Percentiles rank a stretch among this genome's conserved stretches.
Conservation (phyloP, 2,113 vertebrate species). For the Thunnus thynnus region DNA sequence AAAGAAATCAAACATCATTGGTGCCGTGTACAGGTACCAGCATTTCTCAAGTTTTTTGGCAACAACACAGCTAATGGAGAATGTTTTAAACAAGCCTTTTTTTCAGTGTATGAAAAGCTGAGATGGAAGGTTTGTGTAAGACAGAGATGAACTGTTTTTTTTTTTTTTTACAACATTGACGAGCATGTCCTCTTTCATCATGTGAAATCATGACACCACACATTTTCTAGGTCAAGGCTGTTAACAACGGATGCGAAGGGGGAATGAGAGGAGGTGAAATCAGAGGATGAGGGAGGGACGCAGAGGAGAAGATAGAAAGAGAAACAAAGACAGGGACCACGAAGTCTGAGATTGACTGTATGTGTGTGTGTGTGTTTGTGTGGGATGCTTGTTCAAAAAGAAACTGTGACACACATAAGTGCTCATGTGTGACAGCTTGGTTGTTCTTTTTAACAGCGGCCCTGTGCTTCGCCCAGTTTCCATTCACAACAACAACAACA, state of each 20-base stretch:
- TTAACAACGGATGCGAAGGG: slow-evolving; percentile 16
- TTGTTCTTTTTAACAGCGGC: slow-evolving; percentile 56
- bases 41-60: slow-evolving; percentile 3
- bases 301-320: slow-evolving; percentile 15
- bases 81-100: not conserved
- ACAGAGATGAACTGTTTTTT: not conserved
- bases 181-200: slow-evolving; percentile 46
- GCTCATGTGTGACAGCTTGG: slow-evolving; percentile 50
- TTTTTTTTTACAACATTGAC: slow-evolving; percentile 9
- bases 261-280: slow-evolving; percentile 34
- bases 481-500: slow-evolving; percentile 31
- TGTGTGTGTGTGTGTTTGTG: slow-evolving; percentile 6
- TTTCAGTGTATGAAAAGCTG: slow-evolving; percentile 5
- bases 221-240: slow-evolving; percentile 65
- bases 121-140: slow-evolving; percentile 23
- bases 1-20: slow-evolving; percentile 25
- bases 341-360: slow-evolving; percentile 24
- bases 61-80: not conserved
- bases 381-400: slow-evolving; percentile 23
- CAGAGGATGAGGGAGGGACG: slow-evolving; percentile 17
- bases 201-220: slow-evolving; percentile 48
- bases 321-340: not conserved
- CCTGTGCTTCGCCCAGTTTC: slow-evolving; percentile 16
- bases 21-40: not conserved
- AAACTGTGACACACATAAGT: slow-evolving; percentile 61